Conservation (phyloP, 2,113 vertebrate species). For the Myocastor coypus region DNA sequence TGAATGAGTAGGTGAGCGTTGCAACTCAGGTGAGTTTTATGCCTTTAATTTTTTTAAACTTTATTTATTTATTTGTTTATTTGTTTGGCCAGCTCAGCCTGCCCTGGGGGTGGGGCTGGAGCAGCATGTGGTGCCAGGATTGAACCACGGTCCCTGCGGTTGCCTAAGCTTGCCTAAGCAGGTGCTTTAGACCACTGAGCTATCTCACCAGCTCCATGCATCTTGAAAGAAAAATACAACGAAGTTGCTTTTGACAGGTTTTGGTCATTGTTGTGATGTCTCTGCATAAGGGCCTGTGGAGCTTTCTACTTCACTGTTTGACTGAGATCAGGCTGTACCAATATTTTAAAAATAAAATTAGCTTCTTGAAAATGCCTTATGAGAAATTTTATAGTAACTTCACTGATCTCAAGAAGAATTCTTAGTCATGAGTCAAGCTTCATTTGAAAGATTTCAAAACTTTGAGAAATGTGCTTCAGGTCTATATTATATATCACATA, state of each 20-base stretch:
- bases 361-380: not conserved
- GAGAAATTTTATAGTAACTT: not conserved
- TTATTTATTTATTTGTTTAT: too few relatives aligned
- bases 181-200: too few relatives aligned
- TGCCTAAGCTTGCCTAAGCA: too few relatives aligned
- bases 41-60: conserved; percentile 13
- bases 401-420: not conserved
- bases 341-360: not conserved
- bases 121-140: too few relatives aligned
- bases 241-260: not conserved
- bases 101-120: too few relatives aligned
- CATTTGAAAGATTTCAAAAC: conserved; percentile 17
- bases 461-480: not conserved
- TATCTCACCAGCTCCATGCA: too few relatives aligned
- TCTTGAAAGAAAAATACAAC: conserved; percentile 16
- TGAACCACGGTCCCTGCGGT: too few relatives aligned
- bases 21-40: not conserved
- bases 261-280: not conserved
- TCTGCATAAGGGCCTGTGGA: not conserved
- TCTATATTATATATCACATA: not conserved
- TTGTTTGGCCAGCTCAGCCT: too few relatives aligned
- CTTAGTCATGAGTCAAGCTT: not conserved
- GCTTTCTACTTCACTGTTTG: not conserved
- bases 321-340: not conserved
- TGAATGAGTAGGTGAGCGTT: not conserved